A percentile compares a stretch with the other conserved stretches of the same genome.
Evolutionary conservation across 2,797 vertebrate genomes (phyloP).

Genomic region (Crocidura indochinensis): DNA sequence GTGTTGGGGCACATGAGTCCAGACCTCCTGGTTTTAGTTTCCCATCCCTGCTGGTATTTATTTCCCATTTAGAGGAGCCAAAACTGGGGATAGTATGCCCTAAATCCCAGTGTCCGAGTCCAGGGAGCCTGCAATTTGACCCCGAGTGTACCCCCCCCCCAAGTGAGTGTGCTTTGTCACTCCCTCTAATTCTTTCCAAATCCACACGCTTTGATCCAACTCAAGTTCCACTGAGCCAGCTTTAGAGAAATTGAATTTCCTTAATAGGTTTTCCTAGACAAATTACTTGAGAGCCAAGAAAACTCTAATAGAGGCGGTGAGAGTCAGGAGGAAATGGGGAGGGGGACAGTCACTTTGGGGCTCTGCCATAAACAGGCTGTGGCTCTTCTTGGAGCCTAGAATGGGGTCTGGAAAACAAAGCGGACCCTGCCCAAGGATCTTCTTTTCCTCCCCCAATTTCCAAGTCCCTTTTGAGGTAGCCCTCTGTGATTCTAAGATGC

Average conservation of each 20-base stretch:
- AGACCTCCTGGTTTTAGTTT: not conserved
- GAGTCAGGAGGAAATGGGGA: not conserved
- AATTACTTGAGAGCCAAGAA: slow-evolving; percentile 22
- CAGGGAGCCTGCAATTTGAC: not conserved
- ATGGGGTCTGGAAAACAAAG: slow-evolving; percentile 54
- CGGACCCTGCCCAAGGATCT: too few relatives aligned
- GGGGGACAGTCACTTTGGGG: not conserved
- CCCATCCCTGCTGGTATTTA: not conserved
- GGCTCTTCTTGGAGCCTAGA: not conserved
- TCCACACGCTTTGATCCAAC: slow-evolving; percentile 49
- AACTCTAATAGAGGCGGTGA: not conserved
- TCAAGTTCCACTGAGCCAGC: not conserved
- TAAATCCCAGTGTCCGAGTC: not conserved
- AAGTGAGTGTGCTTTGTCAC: too few relatives aligned
- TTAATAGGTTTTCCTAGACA: slow-evolving; percentile 56
- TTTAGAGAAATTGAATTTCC: slow-evolving; percentile 65
- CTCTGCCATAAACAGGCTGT: not conserved
- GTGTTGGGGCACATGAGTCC: not conserved
- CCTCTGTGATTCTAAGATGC: not conserved
- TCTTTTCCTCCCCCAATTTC: not conserved
- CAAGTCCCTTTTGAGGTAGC: not conserved
- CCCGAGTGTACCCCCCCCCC: rapidly evolving
- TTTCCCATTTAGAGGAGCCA: not conserved
- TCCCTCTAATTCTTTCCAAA: slow-evolving; percentile 10
- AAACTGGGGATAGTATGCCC: not conserved